Evolutionary conservation across 1,140 invertebrate genomes (phyloP), one percentile per base, ranked within the genome.

Genomic region (Drosophila dunni): DNA sequence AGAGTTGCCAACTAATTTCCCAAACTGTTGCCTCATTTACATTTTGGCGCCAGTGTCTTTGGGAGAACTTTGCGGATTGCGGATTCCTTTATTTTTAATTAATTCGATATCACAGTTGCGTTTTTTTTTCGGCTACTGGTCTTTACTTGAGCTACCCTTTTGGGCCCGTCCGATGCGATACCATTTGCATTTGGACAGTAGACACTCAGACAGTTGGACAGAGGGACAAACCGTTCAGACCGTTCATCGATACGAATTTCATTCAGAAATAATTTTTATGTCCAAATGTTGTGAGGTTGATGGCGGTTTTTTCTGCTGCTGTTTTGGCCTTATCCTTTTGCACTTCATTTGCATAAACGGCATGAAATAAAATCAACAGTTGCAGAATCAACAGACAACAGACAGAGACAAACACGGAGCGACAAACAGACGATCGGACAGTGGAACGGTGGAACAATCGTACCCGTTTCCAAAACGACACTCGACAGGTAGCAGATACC

Each of bases 251-350:
- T 88, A 68, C 84, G 80, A 89, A 85, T 86, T 89, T 89, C 84
- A 89, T 89, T 89, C 84, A 89, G 85, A 79, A 89, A 89, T 84
- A 89, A 89, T 89, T 89, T 88, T 89, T 88, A 88, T 88, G 74
- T 89, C 82, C 82, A 79, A 85, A 85, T 81, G 84, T 71, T 88
- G 84, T 74, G 71, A 54, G 70, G 70, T 54, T 60, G 70, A 68
- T 67, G 63, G 50, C 64, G 56, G 40, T 40, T 53, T 51, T 44
- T 46, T 33, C 60, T 71, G 64, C 65, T 86, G 78, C 76, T 81
- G 69, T 80, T 81, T 83, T 83, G 84, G 84, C 70, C 85, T 89
- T 89, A 89, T 89, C 84, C 84, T 89, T 81, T 89, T 89, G 80
- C 84, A 89, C 85, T 90, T 89, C 64, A 89, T 89, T 89, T 89